Evolutionary conservation across 64 coral and sea anemone species (phyloP), one percentile per base, ranked within the genome.

Genomic region (Astreopora myriophthalma): DNA sequence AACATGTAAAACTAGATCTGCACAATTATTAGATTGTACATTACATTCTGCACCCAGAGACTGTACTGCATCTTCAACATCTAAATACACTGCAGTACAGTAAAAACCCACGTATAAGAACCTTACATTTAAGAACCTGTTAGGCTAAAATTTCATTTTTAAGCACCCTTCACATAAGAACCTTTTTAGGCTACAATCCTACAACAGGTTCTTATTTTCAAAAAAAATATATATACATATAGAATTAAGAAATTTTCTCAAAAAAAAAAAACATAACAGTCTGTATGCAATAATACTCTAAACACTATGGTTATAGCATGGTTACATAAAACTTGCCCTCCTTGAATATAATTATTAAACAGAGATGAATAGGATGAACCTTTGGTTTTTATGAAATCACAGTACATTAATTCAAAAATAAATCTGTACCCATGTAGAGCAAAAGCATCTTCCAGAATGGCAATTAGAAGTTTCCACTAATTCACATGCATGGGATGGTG

Each of bases 1-100:
- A 5, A 76, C n/a, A 73, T 89, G 52, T 19, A 48, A 40, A 19
- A 60, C 55, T 58, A 89, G 28, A 52, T 74, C 86, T 60, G 48
- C 74, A 64, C n/a, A n/a, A n/a, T n/a, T n/a, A n/a, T n/a, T n/a
- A n/a, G 72, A 61, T 63, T 89, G 37, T 1, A 89, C 26, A 61
- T 61, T 74, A 6, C 42, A 75, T 13, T 75, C 69, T 35, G 71
- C 57, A 14, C 87, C 87, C 23, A 67, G 2, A 33, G 87, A 28
- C 20, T 76, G 71, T 26, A 64, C 72, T 60, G 77, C 87, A 77
- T 89, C 87, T 32, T 74, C 73, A 2, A 76, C 87, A 77, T 89
- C 87, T 77, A 89, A 34, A 5, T 31, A 89, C 1, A 89, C 51
- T n/a, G 69, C 46, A 63, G 87, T 88, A 33, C n/a, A n/a, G n/a